Conservation (phyloP, 2,113 vertebrate genomes). For the Cariama cristata region DNA sequence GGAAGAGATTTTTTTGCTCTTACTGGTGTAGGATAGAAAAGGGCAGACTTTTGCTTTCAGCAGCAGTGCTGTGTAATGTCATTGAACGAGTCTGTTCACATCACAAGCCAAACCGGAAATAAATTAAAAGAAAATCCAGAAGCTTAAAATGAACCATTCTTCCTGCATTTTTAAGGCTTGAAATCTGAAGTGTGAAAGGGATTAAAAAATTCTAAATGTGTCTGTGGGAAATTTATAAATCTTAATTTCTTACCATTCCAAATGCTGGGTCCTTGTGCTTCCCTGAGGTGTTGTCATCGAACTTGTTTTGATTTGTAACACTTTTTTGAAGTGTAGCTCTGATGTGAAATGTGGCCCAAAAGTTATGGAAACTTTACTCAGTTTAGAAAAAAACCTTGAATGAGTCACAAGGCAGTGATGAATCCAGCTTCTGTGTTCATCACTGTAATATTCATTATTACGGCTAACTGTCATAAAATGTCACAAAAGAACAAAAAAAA, state of each 20-base stretch:
- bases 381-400: conserved; percentile 13
- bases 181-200: background rate
- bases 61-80: background rate
- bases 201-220: background rate
- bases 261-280: background rate
- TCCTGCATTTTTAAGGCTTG: background rate
- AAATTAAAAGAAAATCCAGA: background rate
- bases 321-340: conserved; percentile 7
- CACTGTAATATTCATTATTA: background rate
- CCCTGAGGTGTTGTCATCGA: background rate
- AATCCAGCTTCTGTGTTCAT: conserved; percentile 21
- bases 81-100: background rate
- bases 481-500: background rate
- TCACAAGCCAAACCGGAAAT: background rate
- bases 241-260: background rate
- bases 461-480: background rate
- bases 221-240: background rate
- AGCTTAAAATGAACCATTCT: background rate
- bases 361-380: conserved; percentile 21
- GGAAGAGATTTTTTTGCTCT: background rate
- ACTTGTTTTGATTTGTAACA: conserved; percentile 39
- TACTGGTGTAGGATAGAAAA: background rate
- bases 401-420: conserved; percentile 33
- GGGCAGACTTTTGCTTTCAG: background rate
- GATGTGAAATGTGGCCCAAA: background rate